These are phyloP conservation scores for Oscheius myriophilus DNA, from an alignment of 2,888 invertebrate species.

Conservation along the genomic window DNA sequence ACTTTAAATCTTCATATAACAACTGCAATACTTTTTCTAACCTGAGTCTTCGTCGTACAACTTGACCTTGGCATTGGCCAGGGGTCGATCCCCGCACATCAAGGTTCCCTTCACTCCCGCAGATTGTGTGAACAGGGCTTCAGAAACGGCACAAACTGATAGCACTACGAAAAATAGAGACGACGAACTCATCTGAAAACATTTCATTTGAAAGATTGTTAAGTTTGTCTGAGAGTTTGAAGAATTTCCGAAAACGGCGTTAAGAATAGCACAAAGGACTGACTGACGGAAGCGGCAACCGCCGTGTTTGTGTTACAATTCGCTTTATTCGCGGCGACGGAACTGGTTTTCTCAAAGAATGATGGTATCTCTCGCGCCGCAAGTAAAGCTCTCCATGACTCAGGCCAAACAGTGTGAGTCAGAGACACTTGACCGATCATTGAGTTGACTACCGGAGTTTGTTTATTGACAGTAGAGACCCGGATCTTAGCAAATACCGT, in stretches of 20 bases:
- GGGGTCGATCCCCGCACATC: conserved; percentile 60
- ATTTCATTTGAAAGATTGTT: not conserved
- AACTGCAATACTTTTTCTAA: conserved; percentile 9
- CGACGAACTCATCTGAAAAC: conserved; percentile 1
- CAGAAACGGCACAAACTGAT: conserved; percentile 11
- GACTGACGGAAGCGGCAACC: conserved; percentile 3
- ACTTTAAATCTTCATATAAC: not conserved
- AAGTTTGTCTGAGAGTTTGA: not conserved
- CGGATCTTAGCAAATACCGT: no score
- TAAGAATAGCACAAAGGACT: not conserved
- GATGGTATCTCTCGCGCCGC: conserved; percentile 3
- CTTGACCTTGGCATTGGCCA: conserved; percentile 59
- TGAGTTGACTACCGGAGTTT: no score
- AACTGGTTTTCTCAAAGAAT: conserved; percentile 16
- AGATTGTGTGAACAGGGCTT: conserved; percentile 53
- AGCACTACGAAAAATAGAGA: conserved; percentile 1
- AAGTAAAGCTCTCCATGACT: conserved; percentile 4
- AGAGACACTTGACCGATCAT: no score
- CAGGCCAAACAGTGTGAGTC: conserved; percentile 17
- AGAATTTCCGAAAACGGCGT: not conserved
- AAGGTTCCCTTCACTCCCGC: conserved; percentile 59
- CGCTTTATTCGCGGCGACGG: conserved; percentile 11
- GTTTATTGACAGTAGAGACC: no score
- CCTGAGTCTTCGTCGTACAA: conserved; percentile 63
- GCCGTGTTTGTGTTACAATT: conserved; percentile 14